Evolutionary conservation across 2,888 invertebrate species (phyloP).

Genomic region (Ophioninae sp.): DNA sequence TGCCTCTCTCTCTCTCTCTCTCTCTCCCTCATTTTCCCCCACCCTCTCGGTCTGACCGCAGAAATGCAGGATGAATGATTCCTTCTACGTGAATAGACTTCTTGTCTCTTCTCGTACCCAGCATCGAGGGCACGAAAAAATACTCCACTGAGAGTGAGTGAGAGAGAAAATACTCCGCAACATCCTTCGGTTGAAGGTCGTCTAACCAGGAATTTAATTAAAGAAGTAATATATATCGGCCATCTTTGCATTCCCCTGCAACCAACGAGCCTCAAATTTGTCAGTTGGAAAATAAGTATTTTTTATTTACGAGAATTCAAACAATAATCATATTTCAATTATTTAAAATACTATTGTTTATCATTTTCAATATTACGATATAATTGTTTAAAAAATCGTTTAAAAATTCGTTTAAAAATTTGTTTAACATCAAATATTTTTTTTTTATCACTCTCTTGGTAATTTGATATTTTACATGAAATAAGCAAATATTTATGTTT

Average conservation of each 20-base stretch:
- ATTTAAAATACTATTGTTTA: too few relatives aligned
- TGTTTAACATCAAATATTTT: too few relatives aligned
- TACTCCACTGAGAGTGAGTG: constrained; percentile 2
- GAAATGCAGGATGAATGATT: constrained; percentile 49
- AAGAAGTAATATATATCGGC: constrained; percentile 36
- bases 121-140: constrained; percentile 4
- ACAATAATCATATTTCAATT: too few relatives aligned
- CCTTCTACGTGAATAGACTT: constrained; percentile 34
- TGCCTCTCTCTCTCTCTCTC: constrained; percentile 36
- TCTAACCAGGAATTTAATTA: constrained; percentile 50
- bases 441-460: too few relatives aligned
- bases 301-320: too few relatives aligned
- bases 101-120: neutral
- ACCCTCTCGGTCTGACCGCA: constrained; percentile 28
- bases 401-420: too few relatives aligned
- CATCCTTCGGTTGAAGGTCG: constrained; percentile 42
- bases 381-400: too few relatives aligned
- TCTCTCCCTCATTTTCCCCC: constrained; percentile 34
- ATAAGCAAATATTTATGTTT: too few relatives aligned
- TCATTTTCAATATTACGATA: too few relatives aligned
- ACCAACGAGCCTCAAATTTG: constrained; percentile 7
- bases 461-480: too few relatives aligned
- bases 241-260: constrained; percentile 27
- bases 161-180: too few relatives aligned
- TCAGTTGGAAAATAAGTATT: neutral